Conservation (phyloP, 2,797 vertebrate genomes). For the Anomalospiza imberbis region DNA sequence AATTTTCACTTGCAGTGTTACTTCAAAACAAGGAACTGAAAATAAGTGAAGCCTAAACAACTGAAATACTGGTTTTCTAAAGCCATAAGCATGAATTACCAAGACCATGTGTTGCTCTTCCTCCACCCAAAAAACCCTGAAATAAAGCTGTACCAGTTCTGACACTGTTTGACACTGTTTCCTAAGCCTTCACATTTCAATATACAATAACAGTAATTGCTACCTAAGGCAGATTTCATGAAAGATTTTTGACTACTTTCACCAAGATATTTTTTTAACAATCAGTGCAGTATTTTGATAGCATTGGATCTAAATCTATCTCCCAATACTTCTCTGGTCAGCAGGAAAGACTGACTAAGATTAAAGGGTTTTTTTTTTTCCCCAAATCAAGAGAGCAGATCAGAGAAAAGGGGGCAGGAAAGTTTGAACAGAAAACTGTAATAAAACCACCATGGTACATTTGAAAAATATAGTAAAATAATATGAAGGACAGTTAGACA, state of each 20-base stretch:
- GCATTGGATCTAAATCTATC: neutral
- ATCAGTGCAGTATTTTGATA: neutral
- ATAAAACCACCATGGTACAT: neutral
- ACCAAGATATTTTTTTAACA: neutral
- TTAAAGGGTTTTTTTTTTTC: neutral
- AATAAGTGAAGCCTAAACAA: neutral
- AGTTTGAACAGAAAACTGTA: neutral
- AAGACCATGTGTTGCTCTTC: neutral
- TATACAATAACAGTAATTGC: neutral
- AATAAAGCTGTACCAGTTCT: neutral
- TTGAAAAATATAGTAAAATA: neutral
- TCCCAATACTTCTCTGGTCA: neutral
- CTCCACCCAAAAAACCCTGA: rapidly evolving
- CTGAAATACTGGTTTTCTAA: neutral
- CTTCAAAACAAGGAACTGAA: neutral
- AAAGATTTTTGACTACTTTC: neutral
- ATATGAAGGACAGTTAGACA: neutral
- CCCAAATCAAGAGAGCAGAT: neutral
- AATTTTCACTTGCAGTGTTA: neutral
- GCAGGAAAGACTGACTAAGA: neutral
- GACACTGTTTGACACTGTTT: neutral
- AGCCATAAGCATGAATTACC: neutral
- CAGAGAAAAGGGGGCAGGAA: neutral
- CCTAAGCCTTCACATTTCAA: neutral
- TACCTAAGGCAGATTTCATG: neutral